Evolutionary conservation across 2,113 vertebrate genomes (phyloP).

Genomic region (Clupea harengus): DNA sequence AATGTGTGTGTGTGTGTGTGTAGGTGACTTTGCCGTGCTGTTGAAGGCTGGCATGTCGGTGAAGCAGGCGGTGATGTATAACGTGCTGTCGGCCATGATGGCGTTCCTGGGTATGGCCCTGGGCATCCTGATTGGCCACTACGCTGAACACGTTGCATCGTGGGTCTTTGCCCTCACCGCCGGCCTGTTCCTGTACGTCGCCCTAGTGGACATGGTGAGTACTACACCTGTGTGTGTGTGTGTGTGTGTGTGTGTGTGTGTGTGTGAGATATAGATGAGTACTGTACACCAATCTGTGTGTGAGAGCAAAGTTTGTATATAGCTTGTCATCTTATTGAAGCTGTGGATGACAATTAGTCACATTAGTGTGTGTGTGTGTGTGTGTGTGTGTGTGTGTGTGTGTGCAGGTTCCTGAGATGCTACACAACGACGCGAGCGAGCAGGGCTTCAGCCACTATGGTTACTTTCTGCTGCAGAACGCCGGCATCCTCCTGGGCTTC

Average conservation of each 20-base stretch:
- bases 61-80: conserved; percentile 92
- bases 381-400: neutral
- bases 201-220: conserved; percentile 98
- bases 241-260: neutral
- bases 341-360: too few relatives aligned
- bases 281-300: too few relatives aligned
- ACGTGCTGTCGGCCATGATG: conserved; percentile 89
- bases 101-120: conserved; percentile 90
- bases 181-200: conserved; percentile 95
- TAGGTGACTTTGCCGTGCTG: conserved; percentile 95
- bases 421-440: conserved; percentile 93
- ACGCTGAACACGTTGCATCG: conserved; percentile 90
- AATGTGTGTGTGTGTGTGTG: neutral
- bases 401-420: conserved; percentile 92
- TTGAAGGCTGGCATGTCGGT: conserved; percentile 97
- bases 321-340: too few relatives aligned
- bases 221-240: neutral
- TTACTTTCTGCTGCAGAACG: conserved; percentile 95
- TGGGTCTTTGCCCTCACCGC: conserved; percentile 98
- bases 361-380: too few relatives aligned
- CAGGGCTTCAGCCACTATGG: conserved; percentile 94
- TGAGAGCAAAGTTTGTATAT: too few relatives aligned
- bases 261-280: neutral
- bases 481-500: conserved; percentile 93
- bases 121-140: conserved; percentile 93